phyloP scores from a whole-genome alignment of 2,797 vertebrate species.

The Neomorphus geoffroyi region DNA sequence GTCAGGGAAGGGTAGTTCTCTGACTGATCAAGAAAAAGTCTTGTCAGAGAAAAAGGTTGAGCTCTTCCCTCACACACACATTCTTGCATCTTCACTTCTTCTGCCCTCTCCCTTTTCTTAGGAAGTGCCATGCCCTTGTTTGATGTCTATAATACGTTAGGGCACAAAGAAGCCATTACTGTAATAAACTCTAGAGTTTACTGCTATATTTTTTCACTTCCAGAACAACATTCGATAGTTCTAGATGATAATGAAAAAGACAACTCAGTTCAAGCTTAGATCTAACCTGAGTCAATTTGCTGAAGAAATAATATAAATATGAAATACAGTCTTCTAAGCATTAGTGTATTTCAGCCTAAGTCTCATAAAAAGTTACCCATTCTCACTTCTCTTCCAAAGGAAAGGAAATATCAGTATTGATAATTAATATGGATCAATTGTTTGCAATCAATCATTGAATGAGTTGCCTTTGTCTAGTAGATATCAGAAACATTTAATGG shows the following conservation, averaged over 20 bases:
- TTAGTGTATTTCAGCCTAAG: not conserved
- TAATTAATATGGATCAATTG: not conserved
- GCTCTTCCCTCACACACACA: slow-evolving; percentile 2
- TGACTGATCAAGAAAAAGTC: slow-evolving; percentile 2
- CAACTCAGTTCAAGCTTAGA: not conserved
- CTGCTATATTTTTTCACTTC: not conserved
- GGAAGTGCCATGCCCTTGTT: not conserved
- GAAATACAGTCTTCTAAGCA: not conserved
- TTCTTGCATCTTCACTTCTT: not conserved
- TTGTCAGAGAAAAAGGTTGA: slow-evolving; percentile 57
- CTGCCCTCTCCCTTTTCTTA: not conserved
- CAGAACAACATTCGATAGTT: not conserved
- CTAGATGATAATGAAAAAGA: not conserved
- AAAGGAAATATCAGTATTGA: not conserved
- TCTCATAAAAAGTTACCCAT: not conserved
- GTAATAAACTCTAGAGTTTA: not conserved
- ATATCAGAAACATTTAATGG: not conserved
- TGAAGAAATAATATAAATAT: not conserved
- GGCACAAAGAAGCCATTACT: not conserved
- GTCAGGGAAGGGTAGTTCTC: slow-evolving; percentile 28
- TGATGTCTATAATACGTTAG: not conserved
- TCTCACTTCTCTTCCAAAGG: not conserved
- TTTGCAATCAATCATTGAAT: not conserved
- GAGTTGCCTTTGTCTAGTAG: not conserved
- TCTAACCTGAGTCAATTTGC: not conserved